These are phyloP conservation scores for Hemicrepidius hirtus DNA, from an alignment of 2,888 invertebrate genomes.

Conservation along the genomic window DNA sequence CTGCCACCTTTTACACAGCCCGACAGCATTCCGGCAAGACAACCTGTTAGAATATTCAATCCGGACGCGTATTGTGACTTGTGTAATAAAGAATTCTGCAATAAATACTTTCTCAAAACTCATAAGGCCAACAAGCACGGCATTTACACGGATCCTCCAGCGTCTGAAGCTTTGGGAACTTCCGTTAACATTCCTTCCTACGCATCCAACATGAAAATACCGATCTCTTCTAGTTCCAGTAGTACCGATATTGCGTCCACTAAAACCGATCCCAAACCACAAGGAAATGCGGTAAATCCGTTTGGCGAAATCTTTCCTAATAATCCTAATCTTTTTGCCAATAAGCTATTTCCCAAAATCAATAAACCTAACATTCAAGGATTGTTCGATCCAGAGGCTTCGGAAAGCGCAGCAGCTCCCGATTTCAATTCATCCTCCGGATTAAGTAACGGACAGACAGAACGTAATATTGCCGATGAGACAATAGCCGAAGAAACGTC, in stretches of 20 bases:
- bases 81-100: constrained; percentile 99
- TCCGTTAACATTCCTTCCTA: constrained; percentile 66
- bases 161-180: constrained; percentile 54
- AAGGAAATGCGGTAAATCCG: constrained; percentile 64
- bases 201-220: constrained; percentile 66
- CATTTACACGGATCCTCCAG: constrained; percentile 78
- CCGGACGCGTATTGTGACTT: constrained; percentile 98
- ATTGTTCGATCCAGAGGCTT: constrained; percentile 62
- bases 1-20: constrained; percentile 69
- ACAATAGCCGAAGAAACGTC: constrained; percentile 64
- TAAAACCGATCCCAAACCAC: constrained; percentile 60
- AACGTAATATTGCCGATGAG: constrained; percentile 63
- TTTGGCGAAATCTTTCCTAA: constrained; percentile 80
- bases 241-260: constrained; percentile 41
- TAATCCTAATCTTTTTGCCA: constrained; percentile 80
- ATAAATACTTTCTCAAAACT: constrained; percentile 98
- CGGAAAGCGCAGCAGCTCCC: constrained; percentile 59
- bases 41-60: constrained; percentile 91
- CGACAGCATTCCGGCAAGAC: constrained; percentile 69
- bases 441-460: constrained; percentile 63
- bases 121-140: constrained; percentile 99
- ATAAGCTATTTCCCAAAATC: constrained; percentile 80
- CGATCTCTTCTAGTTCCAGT: constrained; percentile 57
- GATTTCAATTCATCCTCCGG: constrained; percentile 61
- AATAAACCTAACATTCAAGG: constrained; percentile 56